A percentile compares a stretch with the other conserved stretches of the same genome.
phyloP scores from a whole-genome alignment of 1,140 invertebrate genomes.

The Odontomachus brunneus region DNA sequence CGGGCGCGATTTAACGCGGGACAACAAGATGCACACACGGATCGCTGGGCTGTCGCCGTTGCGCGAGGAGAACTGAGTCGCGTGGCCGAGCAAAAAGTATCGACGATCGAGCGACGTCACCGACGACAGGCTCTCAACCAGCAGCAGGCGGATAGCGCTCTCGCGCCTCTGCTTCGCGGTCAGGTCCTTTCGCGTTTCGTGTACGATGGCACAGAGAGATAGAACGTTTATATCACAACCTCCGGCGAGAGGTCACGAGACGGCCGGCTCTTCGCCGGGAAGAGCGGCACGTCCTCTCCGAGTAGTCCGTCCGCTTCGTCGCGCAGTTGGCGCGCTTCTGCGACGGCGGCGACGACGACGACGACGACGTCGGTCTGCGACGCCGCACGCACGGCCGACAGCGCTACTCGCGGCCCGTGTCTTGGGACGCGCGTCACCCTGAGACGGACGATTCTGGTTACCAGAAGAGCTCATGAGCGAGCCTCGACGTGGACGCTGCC shows the following conservation, averaged over 20 bases:
- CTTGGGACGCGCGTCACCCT: constrained; percentile 5
- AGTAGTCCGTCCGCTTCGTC: not conserved
- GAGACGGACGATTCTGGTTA: constrained; percentile 68
- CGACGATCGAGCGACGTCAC: constrained; percentile 28
- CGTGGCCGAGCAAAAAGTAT: too few relatives aligned
- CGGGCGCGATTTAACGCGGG: too few relatives aligned
- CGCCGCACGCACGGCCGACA: not conserved
- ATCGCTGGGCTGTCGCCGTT: too few relatives aligned
- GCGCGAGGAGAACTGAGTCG: too few relatives aligned
- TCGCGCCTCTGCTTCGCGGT: constrained; percentile 20
- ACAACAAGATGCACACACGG: too few relatives aligned
- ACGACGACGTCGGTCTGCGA: not conserved
- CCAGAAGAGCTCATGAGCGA: constrained; percentile 82
- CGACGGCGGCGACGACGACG: too few relatives aligned
- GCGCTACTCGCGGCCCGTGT: not conserved
- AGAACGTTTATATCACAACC: constrained; percentile 71
- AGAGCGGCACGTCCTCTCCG: constrained; percentile 15
- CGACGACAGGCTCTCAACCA: not conserved
- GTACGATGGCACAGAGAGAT: constrained; percentile 73
- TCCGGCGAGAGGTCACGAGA: constrained; percentile 64
- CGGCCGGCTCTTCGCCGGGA: constrained; percentile 31
- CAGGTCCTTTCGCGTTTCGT: constrained; percentile 50
- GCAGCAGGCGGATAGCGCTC: constrained; percentile 21
- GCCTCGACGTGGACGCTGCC: constrained; percentile 68
- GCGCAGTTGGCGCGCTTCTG: too few relatives aligned